Conservation (phyloP, 2,888 invertebrate species). For the Cantharis nigra region DNA sequence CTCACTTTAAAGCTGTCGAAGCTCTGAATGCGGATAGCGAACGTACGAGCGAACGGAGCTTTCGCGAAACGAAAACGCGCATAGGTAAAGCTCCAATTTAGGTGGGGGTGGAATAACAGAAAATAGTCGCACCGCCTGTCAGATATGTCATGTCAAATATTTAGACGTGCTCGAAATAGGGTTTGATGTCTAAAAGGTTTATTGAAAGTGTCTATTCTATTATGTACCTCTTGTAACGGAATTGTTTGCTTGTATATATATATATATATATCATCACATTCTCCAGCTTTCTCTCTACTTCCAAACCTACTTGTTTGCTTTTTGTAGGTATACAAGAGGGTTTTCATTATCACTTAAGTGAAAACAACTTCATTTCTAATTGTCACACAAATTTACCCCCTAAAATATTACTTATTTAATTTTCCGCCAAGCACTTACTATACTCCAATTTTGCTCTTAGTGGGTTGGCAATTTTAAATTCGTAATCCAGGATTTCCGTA, state of each 20-base stretch:
- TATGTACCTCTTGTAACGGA: conserved; percentile 31
- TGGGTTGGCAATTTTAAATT: background rate
- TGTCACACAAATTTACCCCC: background rate
- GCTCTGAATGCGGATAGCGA: conserved; percentile 26
- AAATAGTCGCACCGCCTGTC: conserved; percentile 49
- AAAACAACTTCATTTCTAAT: background rate
- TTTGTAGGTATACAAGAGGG: background rate
- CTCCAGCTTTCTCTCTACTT: conserved; percentile 21
- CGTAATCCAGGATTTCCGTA: no score
- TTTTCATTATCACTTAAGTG: background rate
- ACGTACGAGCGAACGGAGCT: conserved; percentile 23
- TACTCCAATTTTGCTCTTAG: background rate
- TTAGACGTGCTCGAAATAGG: conserved; percentile 42
- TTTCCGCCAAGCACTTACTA: background rate
- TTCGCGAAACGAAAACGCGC: conserved; percentile 35
- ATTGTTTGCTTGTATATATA: conserved; percentile 30
- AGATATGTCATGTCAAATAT: conserved; percentile 48
- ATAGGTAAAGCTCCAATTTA: conserved; percentile 40
- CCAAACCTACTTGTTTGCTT: conserved; percentile 16
- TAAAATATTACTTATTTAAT: background rate
- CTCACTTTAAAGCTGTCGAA: conserved; percentile 33
- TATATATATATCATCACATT: conserved; percentile 20
- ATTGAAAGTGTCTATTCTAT: conserved; percentile 37
- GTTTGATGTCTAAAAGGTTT: conserved; percentile 38
- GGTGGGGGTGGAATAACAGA: conserved; percentile 46